Percentiles rank a stretch among this genome's conserved stretches.
Evolutionary conservation across 1,140 invertebrate species (phyloP).

Genomic region (Monomorium pharaonis): DNA sequence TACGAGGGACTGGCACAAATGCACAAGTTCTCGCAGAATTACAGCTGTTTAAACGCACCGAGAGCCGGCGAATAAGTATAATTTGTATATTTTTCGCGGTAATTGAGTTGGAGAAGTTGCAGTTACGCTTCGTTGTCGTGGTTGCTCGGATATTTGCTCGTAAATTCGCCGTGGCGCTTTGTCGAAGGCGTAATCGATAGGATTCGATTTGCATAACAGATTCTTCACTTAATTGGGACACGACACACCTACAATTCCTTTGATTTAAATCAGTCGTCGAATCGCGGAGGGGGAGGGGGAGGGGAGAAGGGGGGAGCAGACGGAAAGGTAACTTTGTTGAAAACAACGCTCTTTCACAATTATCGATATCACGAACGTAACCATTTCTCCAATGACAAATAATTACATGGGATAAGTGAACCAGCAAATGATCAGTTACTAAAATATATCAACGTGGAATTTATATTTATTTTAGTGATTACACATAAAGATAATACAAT

Average conservation of each 20-base stretch:
- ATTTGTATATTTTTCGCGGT: constrained; percentile 4
- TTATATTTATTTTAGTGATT: constrained; percentile 30
- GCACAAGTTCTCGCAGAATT: background rate
- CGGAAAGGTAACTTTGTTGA: background rate
- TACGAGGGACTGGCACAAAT: background rate
- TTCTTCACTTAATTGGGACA: constrained; percentile 55
- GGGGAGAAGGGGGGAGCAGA: background rate
- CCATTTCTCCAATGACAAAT: background rate
- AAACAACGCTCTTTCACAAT: background rate
- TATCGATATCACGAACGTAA: background rate
- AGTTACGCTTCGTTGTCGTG: background rate
- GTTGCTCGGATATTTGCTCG: constrained; percentile 18
- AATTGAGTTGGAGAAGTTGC: constrained; percentile 8
- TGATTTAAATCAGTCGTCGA: constrained; percentile 22
- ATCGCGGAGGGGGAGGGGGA: background rate
- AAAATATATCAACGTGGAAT: constrained; percentile 9
- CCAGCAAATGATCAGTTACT: background rate
- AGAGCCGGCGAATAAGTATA: background rate
- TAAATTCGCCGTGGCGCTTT: constrained; percentile 27
- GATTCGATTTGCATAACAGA: constrained; percentile 51
- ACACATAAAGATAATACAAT: constrained; percentile 10
- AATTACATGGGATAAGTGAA: background rate
- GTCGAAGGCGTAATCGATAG: constrained; percentile 49
- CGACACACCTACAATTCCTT: constrained; percentile 35
- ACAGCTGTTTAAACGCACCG: constrained; percentile 1